Evolutionary conservation across 2,888 invertebrate genomes (phyloP), one percentile per base, ranked within the genome.

Genomic region (Perizoma flavofasciatum): DNA sequence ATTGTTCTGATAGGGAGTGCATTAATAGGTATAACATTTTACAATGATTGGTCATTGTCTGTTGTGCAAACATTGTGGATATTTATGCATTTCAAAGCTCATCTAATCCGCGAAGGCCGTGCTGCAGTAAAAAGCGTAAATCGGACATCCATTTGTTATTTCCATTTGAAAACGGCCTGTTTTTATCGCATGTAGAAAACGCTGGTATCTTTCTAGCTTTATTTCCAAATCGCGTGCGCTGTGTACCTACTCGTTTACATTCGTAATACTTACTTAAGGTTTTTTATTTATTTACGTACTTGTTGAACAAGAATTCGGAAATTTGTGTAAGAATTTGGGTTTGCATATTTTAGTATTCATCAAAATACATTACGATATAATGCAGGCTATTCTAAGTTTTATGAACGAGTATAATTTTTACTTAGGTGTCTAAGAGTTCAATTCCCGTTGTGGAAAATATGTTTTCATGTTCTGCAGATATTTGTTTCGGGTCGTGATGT

Each of bases 161-260:
- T 82, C 77, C 81, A 82, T 86, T 86, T 78, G 71, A 81, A 82
- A 59, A 80, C 76, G 74, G 82, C 74, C 72, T 79, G 78, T 83
- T 85, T 85, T 86, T 86, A 89, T 90, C 85, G 89, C 85, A 83
- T 87, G 83, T 72, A 76, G 78, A 72, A 72, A 84, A 77, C 81
- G 77, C 77, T 78, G 85, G 86, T 90, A 89, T 88, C 88, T 88
- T 83, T 77, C 79, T 82, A 81, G 85, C 73, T 89, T 91, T 91
- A 91, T 90, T 89, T 89, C 86, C 85, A 81, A 86, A 89, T 90
- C 87, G 90, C 90, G 89, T 90, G 91, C 76, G 62, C 66, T 67
- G 46, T 22, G 22, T 22, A 22, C n/a, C 70, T 78, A 80, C 81
- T 75, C 75, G 78, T 79, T 81, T 80, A 78, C 74, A 80, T 71